Evolutionary conservation across 2,797 vertebrate species (phyloP).

Genomic region (Acrossocheilus fasciatus): DNA sequence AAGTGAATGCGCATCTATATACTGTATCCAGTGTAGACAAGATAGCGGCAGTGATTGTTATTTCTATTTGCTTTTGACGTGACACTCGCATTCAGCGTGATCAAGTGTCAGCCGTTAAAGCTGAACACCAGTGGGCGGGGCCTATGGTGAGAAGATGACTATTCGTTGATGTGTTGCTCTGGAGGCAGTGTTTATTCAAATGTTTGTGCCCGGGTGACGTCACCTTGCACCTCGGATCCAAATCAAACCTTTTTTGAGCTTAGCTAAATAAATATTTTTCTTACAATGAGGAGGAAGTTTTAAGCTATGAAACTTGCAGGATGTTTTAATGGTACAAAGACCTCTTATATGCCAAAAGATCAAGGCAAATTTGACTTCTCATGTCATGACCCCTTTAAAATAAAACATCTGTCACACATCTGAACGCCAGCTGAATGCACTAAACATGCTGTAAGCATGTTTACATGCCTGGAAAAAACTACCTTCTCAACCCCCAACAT

Average conservation of each 20-base stretch:
- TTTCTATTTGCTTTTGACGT: not conserved
- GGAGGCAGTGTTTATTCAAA: not conserved
- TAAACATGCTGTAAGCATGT: constrained; percentile 12
- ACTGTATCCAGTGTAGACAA: too few relatives aligned
- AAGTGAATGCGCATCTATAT: too few relatives aligned
- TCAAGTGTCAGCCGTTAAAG: not conserved
- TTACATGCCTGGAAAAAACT: constrained; percentile 12
- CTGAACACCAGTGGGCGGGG: not conserved
- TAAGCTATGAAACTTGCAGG: not conserved
- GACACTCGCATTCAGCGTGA: not conserved
- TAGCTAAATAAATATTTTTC: not conserved
- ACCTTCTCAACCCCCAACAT: constrained; percentile 23
- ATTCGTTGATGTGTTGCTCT: not conserved
- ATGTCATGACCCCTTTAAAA: not conserved
- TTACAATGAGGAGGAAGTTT: not conserved
- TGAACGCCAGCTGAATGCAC: constrained; percentile 1
- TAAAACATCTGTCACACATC: not conserved
- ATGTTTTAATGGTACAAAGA: not conserved
- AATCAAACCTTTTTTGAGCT: not conserved
- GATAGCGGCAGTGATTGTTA: not conserved
- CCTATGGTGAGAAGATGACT: not conserved
- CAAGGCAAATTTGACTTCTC: not conserved
- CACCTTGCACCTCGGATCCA: not conserved
- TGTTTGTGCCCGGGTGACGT: not conserved
- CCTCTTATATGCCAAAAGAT: not conserved